Evolutionary conservation across 2,113 vertebrate species (phyloP).

Genomic region (Thalassarche chlororhynchos): DNA sequence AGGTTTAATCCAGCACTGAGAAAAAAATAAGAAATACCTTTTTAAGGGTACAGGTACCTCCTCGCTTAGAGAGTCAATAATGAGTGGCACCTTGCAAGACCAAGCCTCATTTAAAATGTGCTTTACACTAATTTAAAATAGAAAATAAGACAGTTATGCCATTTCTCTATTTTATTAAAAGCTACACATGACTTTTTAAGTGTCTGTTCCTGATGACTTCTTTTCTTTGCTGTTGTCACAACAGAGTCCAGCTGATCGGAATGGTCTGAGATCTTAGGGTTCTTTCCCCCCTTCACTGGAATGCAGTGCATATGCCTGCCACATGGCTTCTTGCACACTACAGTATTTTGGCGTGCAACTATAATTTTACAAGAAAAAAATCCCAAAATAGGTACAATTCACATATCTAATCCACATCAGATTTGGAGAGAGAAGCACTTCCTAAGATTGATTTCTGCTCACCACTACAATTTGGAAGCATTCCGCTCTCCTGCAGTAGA

Average conservation of each 20-base stretch:
- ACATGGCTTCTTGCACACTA: not conserved
- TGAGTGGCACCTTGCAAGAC: not conserved
- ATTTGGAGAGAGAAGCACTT: not conserved
- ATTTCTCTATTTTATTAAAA: not conserved
- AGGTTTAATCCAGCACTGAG: not conserved
- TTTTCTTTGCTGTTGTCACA: not conserved
- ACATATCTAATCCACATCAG: not conserved
- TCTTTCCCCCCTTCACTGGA: not conserved
- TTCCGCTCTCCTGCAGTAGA: not conserved
- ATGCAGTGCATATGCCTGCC: not conserved
- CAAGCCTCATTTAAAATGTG: not conserved
- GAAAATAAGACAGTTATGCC: not conserved
- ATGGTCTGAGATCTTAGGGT: not conserved
- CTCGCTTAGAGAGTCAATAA: not conserved
- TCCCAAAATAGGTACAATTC: not conserved
- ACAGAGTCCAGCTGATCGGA: not conserved
- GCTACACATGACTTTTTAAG: not conserved
- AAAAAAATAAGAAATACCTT: not conserved
- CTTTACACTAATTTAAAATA: not conserved
- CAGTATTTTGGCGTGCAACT: not conserved
- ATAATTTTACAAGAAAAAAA: not conserved
- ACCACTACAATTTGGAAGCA: not conserved
- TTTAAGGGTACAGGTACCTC: not conserved
- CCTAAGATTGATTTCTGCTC: not conserved
- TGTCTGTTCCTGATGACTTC: not conserved